A percentile compares a stretch with the other conserved stretches of the same genome.
These are phyloP conservation scores for Molorchus minor DNA, from an alignment of 2,888 invertebrate species.

Conservation along the genomic window DNA sequence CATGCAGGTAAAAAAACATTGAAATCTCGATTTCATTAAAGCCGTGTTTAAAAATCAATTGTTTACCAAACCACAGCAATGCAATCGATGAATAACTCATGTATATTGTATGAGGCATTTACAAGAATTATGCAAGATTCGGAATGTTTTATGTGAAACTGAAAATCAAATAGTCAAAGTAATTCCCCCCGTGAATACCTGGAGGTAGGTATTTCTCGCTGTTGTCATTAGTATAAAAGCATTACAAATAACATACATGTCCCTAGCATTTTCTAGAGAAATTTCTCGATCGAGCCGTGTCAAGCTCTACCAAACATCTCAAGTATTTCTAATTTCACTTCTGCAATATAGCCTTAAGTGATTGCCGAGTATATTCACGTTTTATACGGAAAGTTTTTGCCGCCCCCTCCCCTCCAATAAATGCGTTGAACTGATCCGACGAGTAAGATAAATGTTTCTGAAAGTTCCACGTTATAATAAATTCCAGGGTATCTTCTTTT, in stretches of 20 bases:
- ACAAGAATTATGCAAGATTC: too few species aligned
- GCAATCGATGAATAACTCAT: too few species aligned
- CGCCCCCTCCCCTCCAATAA: neutral
- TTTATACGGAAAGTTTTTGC: slow-evolving; percentile 13
- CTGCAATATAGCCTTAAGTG: slow-evolving; percentile 21
- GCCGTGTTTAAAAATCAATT: too few species aligned
- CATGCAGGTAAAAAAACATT: too few species aligned
- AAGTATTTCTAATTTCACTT: slow-evolving; percentile 3
- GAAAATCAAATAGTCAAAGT: too few species aligned
- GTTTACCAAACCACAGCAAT: too few species aligned
- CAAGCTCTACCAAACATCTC: slow-evolving; percentile 5
- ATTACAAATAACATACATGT: neutral
- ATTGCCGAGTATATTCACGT: slow-evolving; percentile 37
- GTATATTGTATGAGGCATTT: too few species aligned
- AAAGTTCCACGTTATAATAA: neutral
- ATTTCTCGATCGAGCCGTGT: slow-evolving; percentile 1
- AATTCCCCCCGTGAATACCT: too few species aligned
- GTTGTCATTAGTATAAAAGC: slow-evolving; percentile 18
- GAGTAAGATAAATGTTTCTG: neutral
- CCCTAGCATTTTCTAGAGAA: slow-evolving; percentile 4
- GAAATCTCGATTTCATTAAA: too few species aligned
- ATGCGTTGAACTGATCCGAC: slow-evolving; percentile 3
- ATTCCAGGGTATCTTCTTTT: too few species aligned
- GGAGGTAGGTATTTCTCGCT: too few species aligned
- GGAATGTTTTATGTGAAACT: too few species aligned